Evolutionary conservation across 2,888 invertebrate species (phyloP).

Genomic region (Hyposoter didymator): DNA sequence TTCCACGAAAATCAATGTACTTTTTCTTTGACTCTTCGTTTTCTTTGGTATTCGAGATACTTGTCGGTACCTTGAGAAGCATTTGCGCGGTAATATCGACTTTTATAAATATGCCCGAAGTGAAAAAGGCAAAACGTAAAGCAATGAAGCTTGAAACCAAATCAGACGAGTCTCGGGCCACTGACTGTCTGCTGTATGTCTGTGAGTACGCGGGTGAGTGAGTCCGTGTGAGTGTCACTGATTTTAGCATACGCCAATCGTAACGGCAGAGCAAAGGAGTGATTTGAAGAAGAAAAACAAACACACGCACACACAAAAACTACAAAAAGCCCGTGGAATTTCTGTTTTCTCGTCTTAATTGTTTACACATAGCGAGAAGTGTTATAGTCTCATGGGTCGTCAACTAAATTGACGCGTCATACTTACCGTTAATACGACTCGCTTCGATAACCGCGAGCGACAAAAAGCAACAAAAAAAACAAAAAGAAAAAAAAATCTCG

Average conservation of each 20-base stretch:
- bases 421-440: not conserved
- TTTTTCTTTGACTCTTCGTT: conserved; percentile 11
- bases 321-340: conserved; percentile 49
- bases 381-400: conserved; percentile 8
- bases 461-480: conserved; percentile 12
- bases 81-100: conserved; percentile 42
- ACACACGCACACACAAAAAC: not conserved
- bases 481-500: conserved; percentile 10
- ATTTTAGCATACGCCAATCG: conserved; percentile 81
- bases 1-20: conserved; percentile 15
- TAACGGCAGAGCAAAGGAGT: conserved; percentile 67
- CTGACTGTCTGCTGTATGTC: conserved; percentile 70
- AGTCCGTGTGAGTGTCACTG: conserved; percentile 73
- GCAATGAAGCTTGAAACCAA: conserved; percentile 65
- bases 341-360: conserved; percentile 26
- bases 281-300: conserved; percentile 9
- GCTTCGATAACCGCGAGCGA: not conserved
- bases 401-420: not conserved
- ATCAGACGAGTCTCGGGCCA: conserved; percentile 71
- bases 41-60: conserved; percentile 1
- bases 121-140: conserved; percentile 54
- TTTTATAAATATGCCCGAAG: conserved; percentile 43
- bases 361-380: not conserved
- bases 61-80: conserved; percentile 17
- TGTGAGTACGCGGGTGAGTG: conserved; percentile 25